phyloP scores from a whole-genome alignment of 2,888 invertebrate species.

The Rhagonycha fulva region DNA sequence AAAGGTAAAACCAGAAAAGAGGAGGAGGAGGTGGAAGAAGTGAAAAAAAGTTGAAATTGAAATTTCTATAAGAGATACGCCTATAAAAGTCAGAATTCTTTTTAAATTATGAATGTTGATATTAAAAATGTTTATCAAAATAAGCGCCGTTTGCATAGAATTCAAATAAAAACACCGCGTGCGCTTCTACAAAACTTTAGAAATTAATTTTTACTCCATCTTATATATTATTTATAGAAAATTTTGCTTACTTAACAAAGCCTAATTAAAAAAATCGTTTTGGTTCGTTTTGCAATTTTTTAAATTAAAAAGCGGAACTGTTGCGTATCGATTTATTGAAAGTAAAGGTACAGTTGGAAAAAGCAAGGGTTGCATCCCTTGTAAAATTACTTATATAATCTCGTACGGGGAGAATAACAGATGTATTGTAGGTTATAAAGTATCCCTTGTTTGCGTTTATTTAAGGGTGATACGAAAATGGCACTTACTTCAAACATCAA shows the following conservation, averaged over 20 bases:
- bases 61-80: conserved; percentile 15
- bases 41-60: conserved; percentile 26
- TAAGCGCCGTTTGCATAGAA: conserved; percentile 30
- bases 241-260: neutral
- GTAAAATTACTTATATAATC: conserved; percentile 47
- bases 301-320: neutral
- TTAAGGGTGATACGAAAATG: conserved; percentile 25
- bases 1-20: conserved; percentile 8
- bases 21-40: neutral
- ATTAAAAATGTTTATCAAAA: conserved; percentile 38
- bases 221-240: neutral
- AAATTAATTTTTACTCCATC: conserved; percentile 24
- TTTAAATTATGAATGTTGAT: conserved; percentile 36
- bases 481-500: conserved; percentile 8
- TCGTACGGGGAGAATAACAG: conserved; percentile 47
- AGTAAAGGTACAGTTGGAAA: conserved; percentile 21
- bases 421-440: conserved; percentile 44
- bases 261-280: neutral
- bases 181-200: conserved; percentile 22
- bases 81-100: conserved; percentile 35
- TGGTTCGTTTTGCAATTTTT: neutral
- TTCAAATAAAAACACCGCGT: conserved; percentile 29
- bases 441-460: conserved; percentile 34
- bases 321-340: conserved; percentile 15
- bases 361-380: conserved; percentile 43